Base-by-base conservation (phyloP, 2,797 vertebrate species). In the Poeciliopsis paucimaculata region DNA sequence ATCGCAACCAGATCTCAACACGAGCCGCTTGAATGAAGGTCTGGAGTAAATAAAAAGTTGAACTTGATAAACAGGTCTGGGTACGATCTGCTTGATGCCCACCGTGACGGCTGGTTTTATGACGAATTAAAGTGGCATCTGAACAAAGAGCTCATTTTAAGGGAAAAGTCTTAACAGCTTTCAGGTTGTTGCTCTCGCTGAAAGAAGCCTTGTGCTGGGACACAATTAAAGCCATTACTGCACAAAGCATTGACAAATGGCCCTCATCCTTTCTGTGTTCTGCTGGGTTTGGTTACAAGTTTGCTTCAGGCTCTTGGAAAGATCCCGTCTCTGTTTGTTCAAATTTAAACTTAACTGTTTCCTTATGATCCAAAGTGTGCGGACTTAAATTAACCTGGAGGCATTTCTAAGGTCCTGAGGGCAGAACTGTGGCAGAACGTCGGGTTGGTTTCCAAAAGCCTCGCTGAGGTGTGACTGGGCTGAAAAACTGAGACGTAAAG, bases 391-490 rank as follows among this genome's bases (percentile, higher is more conserved):
- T 12, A 10, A 64, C 16, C 43, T 43, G 18, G 11, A 41, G 18
- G 71, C n/a, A 0, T 49, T 74, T 70, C 49, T 60, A 34, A 28
- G 39, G 51, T 45, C 55, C 71, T 73, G 46, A 60, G 75, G 75
- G 34, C 4, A 26, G 36, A 39, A 2, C 1, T 34, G 53, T 72
- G 75, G 34, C 4, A 26, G 36, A 39, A 2, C 1, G 1, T 34
- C 31, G 31, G 31, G 31, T 34, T 2, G 4, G 41, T 49, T 18
- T 79, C 72, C 71, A 81, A 78, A 86, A 78, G 46, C 73, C 79
- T 81, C 83, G 49, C 76, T 80, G 68, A 81, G 80, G 60, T 79
- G 76, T 12, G 80, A 87, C 85, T 76, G n/a, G 55, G 34, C 57
- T 28, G 34, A 3, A 26, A 53, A 53, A 26, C 51, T 4, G 53